phyloP scores from a whole-genome alignment of 2,113 vertebrate genomes.

The Callospermophilus lateralis region DNA sequence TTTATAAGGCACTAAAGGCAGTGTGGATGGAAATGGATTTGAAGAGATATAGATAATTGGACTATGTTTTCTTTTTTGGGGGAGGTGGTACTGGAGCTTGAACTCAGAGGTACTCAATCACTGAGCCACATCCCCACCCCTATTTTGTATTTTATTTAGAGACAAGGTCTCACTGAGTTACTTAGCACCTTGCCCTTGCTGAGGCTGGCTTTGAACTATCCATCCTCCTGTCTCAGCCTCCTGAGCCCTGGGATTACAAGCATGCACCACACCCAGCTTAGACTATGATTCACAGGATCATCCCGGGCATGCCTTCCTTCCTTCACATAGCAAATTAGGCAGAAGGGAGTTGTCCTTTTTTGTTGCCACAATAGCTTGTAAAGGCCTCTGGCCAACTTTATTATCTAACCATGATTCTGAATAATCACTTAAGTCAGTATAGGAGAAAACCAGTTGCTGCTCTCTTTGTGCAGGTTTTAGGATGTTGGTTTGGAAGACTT shows the following conservation, averaged over 20 bases:
- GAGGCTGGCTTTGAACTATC: too few relatives aligned
- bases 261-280: too few relatives aligned
- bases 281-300: background rate
- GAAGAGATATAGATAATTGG: background rate
- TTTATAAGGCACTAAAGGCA: background rate
- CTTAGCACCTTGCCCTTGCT: too few relatives aligned
- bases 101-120: too few relatives aligned
- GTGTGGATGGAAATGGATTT: background rate
- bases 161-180: too few relatives aligned
- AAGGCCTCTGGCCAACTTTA: constrained; percentile 5
- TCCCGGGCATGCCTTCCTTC: background rate
- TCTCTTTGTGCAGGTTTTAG: background rate
- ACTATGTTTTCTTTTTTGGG: background rate
- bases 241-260: too few relatives aligned
- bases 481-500: background rate
- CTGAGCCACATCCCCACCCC: too few relatives aligned
- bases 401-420: background rate
- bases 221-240: too few relatives aligned
- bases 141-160: too few relatives aligned
- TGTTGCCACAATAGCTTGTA: background rate
- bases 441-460: background rate
- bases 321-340: constrained; percentile 5
- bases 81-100: too few relatives aligned
- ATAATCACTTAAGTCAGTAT: background rate
- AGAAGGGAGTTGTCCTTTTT: background rate